Base-by-base conservation (phyloP, 92 coral and sea anemone genomes). In the Pocillopora grandis region DNA sequence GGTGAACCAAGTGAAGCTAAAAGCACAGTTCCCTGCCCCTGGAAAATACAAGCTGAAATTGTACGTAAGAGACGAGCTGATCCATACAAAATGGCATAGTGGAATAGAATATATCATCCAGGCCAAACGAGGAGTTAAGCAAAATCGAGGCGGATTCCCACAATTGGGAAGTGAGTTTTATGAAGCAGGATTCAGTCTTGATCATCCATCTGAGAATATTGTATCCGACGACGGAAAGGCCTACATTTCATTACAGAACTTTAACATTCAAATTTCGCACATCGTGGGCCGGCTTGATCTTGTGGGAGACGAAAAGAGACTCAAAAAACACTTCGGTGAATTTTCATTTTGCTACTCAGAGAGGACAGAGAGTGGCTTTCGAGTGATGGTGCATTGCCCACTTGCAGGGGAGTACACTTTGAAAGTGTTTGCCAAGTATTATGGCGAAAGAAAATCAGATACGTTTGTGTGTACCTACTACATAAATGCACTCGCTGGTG, bases 41-140 rank as follows among this genome's bases (percentile, higher is more conserved):
- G 98, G 93, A 48, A 68, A 77, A 2, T 94, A 92, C 86, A 86
- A 80, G n/a, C 62, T 94, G 21, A 81, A 90, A 23, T 83, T 94
- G 80, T 87, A 87, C 70, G 86, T 92, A 12, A 81, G 84, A 12
- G 85, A 88, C 57, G 85, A 78, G 9, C 62, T 57, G 72, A 23
- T 67, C 15, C 33, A 80, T 48, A 85, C 70, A 0, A 65, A 58
- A 14, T 90, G 95, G 95, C 82, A 88, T 13, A 78, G 79, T 20
- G 95, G 98, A 33, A 20, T 87, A 57, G 77, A 80, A 20, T 92
- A 92, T 60, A 37, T 71, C 9, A 55, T 92, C 35, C 87, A 86
- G 65, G 78, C 95, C 16, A 71, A 65, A 2, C 71, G 80, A 55
- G 95, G 93, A 9, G 83, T 87, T 35, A 88, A 88, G 33, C 31